These are phyloP conservation scores for Syritta pipiens DNA, from an alignment of 2,888 invertebrate genomes.

Conservation along the genomic window DNA sequence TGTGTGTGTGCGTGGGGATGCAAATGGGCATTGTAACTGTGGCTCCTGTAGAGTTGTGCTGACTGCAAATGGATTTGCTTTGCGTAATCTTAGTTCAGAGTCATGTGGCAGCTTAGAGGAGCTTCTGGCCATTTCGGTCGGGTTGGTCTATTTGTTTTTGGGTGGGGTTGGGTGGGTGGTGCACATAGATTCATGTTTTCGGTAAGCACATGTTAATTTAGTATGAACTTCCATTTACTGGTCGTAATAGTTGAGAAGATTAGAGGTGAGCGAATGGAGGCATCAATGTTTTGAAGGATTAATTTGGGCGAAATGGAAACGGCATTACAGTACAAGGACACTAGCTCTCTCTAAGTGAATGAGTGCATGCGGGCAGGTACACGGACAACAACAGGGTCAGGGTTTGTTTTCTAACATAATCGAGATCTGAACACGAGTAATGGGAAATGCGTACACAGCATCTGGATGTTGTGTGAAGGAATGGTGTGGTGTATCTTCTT, in stretches of 20 bases:
- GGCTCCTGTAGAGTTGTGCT: constrained; percentile 19
- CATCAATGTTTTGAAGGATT: constrained; percentile 41
- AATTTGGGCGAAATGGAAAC: neutral
- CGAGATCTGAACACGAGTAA: too few relatives aligned
- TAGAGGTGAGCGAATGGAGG: constrained; percentile 40
- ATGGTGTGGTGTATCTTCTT: too few relatives aligned
- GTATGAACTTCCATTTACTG: constrained; percentile 54
- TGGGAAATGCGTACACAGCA: too few relatives aligned
- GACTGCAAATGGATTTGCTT: constrained; percentile 55
- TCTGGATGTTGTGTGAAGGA: too few relatives aligned
- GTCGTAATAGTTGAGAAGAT: constrained; percentile 36
- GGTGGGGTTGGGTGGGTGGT: neutral
- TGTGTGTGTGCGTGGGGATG: neutral
- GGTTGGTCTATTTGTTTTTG: constrained; percentile 39
- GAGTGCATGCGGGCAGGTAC: too few relatives aligned
- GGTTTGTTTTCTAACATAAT: too few relatives aligned
- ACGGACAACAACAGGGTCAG: too few relatives aligned
- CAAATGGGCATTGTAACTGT: constrained; percentile 30
- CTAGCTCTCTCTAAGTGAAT: too few relatives aligned
- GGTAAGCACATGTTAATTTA: constrained; percentile 57
- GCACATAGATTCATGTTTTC: constrained; percentile 1
- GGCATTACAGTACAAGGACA: neutral
- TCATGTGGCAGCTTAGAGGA: constrained; percentile 58
- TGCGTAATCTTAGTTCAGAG: constrained; percentile 62
- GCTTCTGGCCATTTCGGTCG: constrained; percentile 49